Evolutionary conservation across 2,797 vertebrate species (phyloP), one percentile per base, ranked within the genome.

Genomic region (Brotula barbata): DNA sequence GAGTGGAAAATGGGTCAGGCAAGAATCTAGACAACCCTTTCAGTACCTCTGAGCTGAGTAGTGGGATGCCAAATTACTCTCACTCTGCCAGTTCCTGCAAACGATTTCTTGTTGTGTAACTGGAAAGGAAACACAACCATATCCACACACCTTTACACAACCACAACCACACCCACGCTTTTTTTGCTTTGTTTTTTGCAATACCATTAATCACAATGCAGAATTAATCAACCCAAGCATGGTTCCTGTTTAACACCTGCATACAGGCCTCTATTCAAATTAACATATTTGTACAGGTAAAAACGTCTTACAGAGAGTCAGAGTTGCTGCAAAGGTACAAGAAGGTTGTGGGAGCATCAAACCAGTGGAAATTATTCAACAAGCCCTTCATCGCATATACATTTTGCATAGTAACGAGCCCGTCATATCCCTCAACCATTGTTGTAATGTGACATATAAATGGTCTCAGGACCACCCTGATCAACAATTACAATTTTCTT

Each of bases 231-330:
- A 67, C 65, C 68, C 51, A 40, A 64, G 62, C 66, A 73, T 61
- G 20, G 7, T 58, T 25, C 25, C 65, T 77, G 39, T 71, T 77
- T 67, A 72, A 49, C 54, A 15, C n/a, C 6, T 16, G 40, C 45
- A 50, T 22, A 53, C 73, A 60, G 60, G 57, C 63, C 58, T 72
- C 68, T 51, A 33, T 64, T 71, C 56, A 62, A 28, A 50, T 68
- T 74, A 63, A 69, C 75, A 77, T 71, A 73, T 67, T 78, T 80
- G 64, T 71, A 71, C 76, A 79, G 56, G 77, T 75, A 51, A 73
- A 85, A 85, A 76, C 71, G 79, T 76, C 61, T 41, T 58, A 78
- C 73, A 71, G 81, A 75, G 80, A 77, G 63, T 77, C 33, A 25
- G 22, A 69, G 36, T 52, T 41, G 64, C 80, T 42, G 14, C 58